phyloP scores from a whole-genome alignment of 1,140 invertebrate species.

The Neodiprion virginianus region DNA sequence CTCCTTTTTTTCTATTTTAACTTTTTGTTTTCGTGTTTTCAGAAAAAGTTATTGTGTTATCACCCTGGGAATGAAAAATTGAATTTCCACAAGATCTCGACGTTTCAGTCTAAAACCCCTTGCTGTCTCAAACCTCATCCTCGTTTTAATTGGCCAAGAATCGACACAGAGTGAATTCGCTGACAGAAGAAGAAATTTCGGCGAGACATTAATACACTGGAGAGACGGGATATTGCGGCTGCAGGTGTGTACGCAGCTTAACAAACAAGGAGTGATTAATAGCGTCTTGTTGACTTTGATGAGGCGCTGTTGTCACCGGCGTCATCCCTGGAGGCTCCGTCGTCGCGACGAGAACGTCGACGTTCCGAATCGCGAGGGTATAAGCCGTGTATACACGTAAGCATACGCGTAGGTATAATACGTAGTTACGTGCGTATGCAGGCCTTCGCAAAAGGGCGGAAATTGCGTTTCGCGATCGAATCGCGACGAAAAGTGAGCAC shows the following conservation, averaged over 20 bases:
- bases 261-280: constrained; percentile 62
- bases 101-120: too few species aligned
- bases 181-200: not conserved
- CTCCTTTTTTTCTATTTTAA: too few species aligned
- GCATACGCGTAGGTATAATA: not conserved
- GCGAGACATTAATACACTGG: not conserved
- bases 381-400: not conserved
- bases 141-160: too few species aligned
- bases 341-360: constrained; percentile 39
- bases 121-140: too few species aligned
- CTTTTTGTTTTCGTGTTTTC: too few species aligned
- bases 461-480: constrained; percentile 58
- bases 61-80: too few species aligned
- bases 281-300: constrained; percentile 46
- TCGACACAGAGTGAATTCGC: too few species aligned
- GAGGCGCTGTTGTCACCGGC: constrained; percentile 43
- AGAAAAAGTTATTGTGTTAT: too few species aligned
- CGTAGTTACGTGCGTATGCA: constrained; percentile 45
- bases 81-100: too few species aligned
- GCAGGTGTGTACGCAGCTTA: constrained; percentile 54
- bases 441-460: constrained; percentile 46
- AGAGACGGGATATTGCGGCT: constrained; percentile 52
- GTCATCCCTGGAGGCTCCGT: constrained; percentile 37
- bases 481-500: constrained; percentile 12
- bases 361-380: constrained; percentile 20